Conservation (phyloP, 2,113 vertebrate species). For the Sorex fumeus region DNA sequence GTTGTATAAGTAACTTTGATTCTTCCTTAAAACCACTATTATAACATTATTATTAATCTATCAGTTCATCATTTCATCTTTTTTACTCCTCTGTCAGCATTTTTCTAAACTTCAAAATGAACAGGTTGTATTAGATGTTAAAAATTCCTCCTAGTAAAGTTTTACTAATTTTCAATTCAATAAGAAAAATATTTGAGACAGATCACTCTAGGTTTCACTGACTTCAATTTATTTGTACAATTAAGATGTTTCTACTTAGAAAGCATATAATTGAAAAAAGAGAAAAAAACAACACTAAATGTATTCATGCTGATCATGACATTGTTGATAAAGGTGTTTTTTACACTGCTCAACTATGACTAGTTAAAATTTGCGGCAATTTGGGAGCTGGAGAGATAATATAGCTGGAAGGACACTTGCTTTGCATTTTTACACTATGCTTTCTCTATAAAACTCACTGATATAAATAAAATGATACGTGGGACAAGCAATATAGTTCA, state of each 20-base stretch:
- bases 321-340: too few relatives aligned
- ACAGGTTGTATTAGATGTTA: not conserved
- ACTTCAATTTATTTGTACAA: not conserved
- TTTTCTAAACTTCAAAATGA: slow-evolving; percentile 16
- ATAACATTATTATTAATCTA: not conserved
- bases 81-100: not conserved
- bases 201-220: not conserved
- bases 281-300: too few relatives aligned
- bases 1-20: not conserved
- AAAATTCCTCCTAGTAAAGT: not conserved
- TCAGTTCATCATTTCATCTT: not conserved
- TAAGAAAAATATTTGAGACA: not conserved
- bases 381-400: too few relatives aligned
- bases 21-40: not conserved
- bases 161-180: slow-evolving; percentile 2
- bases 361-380: not conserved
- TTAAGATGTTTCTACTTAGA: not conserved
- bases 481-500: too few relatives aligned
- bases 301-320: too few relatives aligned
- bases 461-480: slow-evolving; percentile 17
- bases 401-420: too few relatives aligned
- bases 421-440: not conserved
- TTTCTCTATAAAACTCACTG: not conserved
- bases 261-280: not conserved
- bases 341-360: not conserved